Evolutionary conservation across 2,797 vertebrate genomes (phyloP).

Genomic region (Chelon labrosus): DNA sequence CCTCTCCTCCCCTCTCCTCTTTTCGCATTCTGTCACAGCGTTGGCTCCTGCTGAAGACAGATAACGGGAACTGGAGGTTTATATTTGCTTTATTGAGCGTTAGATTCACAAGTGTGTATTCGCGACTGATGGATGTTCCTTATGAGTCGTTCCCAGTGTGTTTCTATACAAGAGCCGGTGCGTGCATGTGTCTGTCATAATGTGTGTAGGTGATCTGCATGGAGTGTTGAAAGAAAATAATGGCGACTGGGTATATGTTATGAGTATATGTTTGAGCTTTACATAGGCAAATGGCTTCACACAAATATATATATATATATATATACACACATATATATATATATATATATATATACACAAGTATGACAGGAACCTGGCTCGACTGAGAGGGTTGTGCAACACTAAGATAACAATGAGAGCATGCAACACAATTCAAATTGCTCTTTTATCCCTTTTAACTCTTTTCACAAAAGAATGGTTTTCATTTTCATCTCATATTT

Average conservation of each 20-base stretch:
- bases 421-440: constrained; percentile 52
- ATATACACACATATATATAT: not conserved
- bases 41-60: constrained; percentile 77
- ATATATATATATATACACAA: constrained; percentile 10
- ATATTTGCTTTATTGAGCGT: constrained; percentile 83
- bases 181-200: constrained; percentile 31
- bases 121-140: constrained; percentile 74
- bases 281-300: constrained; percentile 47
- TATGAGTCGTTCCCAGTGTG: constrained; percentile 55
- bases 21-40: constrained; percentile 56
- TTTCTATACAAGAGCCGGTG: constrained; percentile 17
- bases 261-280: constrained; percentile 17
- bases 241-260: constrained; percentile 43
- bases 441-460: constrained; percentile 56
- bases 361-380: constrained; percentile 41
- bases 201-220: constrained; percentile 54
- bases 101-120: constrained; percentile 75
- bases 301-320: not conserved
- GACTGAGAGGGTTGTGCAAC: constrained; percentile 46
- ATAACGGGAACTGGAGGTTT: constrained; percentile 77
- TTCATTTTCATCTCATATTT: constrained; percentile 51
- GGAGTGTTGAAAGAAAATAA: constrained; percentile 52
- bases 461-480: constrained; percentile 43
- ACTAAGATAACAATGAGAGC: constrained; percentile 57
- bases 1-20: constrained; percentile 24